A percentile compares a stretch with the other conserved stretches of the same genome.
These are phyloP conservation scores for Hyla sarda DNA, from an alignment of 2,113 vertebrate genomes.

Conservation along the genomic window DNA sequence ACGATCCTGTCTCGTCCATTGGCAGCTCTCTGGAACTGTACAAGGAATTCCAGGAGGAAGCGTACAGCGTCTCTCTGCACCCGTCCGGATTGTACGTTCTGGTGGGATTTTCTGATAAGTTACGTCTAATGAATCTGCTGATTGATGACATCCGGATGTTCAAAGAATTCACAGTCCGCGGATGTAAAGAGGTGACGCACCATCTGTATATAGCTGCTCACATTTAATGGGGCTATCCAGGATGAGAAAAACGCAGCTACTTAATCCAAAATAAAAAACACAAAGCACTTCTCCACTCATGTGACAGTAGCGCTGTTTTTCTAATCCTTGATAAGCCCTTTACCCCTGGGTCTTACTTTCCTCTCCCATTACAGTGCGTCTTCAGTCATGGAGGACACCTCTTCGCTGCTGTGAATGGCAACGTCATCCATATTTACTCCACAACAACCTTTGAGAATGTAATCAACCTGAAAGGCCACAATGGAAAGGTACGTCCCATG, in stretches of 20 bases:
- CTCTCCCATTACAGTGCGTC: conserved; percentile 76
- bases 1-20: conserved; percentile 11
- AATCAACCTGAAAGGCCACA: conserved; percentile 90
- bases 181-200: conserved; percentile 85
- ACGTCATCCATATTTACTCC: conserved; percentile 91
- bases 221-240: neutral
- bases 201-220: neutral
- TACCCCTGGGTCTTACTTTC: neutral
- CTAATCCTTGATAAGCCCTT: too few relatives aligned
- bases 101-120: conserved; percentile 91
- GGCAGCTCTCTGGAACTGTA: conserved; percentile 84
- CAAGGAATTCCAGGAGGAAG: conserved; percentile 89
- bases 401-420: conserved; percentile 90
- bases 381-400: conserved; percentile 93
- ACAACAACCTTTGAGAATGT: conserved; percentile 85
- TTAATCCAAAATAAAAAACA: too few relatives aligned
- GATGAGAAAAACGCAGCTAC: too few relatives aligned
- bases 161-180: conserved; percentile 87
- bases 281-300: too few relatives aligned
- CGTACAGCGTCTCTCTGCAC: conserved; percentile 85
- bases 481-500: conserved; percentile 82
- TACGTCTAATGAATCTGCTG: conserved; percentile 88
- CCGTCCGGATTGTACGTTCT: conserved; percentile 88
- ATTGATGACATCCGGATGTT: conserved; percentile 86
- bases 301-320: too few relatives aligned